phyloP scores from a whole-genome alignment of 2,113 vertebrate genomes.

The Mormoops blainvillei region DNA sequence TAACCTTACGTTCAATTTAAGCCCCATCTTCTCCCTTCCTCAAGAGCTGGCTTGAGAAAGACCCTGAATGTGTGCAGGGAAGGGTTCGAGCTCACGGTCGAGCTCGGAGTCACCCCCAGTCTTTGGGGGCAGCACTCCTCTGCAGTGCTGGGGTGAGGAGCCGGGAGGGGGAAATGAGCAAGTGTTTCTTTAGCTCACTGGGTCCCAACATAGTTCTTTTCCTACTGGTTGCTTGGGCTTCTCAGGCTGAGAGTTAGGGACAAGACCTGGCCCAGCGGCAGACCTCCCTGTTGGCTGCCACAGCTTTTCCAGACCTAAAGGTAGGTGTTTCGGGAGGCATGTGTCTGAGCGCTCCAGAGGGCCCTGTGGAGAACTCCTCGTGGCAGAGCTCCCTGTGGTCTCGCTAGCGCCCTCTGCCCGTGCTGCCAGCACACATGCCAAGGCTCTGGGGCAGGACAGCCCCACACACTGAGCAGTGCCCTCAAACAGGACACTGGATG shows the following conservation, averaged over 20 bases:
- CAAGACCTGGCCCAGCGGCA: neutral
- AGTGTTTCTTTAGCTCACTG: neutral
- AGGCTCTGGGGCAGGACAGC: fast-evolving
- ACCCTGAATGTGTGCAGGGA: neutral
- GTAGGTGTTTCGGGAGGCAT: neutral
- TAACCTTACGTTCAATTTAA: neutral
- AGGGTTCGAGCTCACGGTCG: neutral
- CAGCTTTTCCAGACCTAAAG: neutral
- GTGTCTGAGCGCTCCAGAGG: neutral
- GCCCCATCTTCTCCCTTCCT: neutral
- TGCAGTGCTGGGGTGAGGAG: fast-evolving
- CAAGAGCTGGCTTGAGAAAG: neutral
- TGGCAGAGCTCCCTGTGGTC: neutral
- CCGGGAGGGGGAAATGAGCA: neutral
- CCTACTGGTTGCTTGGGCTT: neutral
- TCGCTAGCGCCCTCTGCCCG: fast-evolving
- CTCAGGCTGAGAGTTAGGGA: neutral
- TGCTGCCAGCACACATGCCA: neutral
- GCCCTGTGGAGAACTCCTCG: neutral
- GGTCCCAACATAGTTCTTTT: neutral
- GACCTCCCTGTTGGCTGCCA: neutral
- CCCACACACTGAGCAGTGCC: neutral
- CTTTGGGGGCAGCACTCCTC: no score
- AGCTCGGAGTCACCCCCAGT: neutral
- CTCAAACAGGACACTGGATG: neutral